Evolutionary conservation across 2,888 invertebrate genomes (phyloP).

Genomic region (Dasypolia templi): DNA sequence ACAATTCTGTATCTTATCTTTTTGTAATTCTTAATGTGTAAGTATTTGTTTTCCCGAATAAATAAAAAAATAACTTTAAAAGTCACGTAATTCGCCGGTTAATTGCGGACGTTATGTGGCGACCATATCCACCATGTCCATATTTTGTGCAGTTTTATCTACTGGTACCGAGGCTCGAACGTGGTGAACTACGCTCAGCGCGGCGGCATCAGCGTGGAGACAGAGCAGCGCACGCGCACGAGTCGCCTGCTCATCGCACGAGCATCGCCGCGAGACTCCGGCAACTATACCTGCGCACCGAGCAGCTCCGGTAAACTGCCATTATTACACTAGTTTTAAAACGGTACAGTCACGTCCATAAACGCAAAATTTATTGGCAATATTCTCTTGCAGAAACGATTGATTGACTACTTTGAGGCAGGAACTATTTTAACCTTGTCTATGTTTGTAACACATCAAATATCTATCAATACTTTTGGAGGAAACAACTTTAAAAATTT

Average conservation of each 20-base stretch:
- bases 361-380: too few species aligned
- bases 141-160: slow-evolving; percentile 90
- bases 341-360: background rate
- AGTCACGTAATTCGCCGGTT: background rate
- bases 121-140: background rate
- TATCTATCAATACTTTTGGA: background rate
- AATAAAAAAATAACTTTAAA: background rate
- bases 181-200: slow-evolving; percentile 96
- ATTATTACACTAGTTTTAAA: slow-evolving; percentile 1
- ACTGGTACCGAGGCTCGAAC: slow-evolving; percentile 96
- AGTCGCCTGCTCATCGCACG: slow-evolving; percentile 96
- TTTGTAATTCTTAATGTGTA: too few species aligned
- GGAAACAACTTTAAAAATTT: background rate
- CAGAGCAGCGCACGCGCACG: slow-evolving; percentile 96
- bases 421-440: background rate
- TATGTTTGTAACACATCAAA: background rate
- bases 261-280: slow-evolving; percentile 95
- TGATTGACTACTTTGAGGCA: background rate
- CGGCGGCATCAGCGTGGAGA: slow-evolving; percentile 96
- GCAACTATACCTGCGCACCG: slow-evolving; percentile 97
- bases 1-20: too few species aligned
- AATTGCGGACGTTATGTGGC: background rate
- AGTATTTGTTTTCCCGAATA: too few species aligned
- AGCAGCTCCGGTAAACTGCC: slow-evolving; percentile 92
- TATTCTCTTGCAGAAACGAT: background rate